These are phyloP conservation scores for Suillia variegata DNA, from an alignment of 2,888 invertebrate genomes.

Conservation along the genomic window DNA sequence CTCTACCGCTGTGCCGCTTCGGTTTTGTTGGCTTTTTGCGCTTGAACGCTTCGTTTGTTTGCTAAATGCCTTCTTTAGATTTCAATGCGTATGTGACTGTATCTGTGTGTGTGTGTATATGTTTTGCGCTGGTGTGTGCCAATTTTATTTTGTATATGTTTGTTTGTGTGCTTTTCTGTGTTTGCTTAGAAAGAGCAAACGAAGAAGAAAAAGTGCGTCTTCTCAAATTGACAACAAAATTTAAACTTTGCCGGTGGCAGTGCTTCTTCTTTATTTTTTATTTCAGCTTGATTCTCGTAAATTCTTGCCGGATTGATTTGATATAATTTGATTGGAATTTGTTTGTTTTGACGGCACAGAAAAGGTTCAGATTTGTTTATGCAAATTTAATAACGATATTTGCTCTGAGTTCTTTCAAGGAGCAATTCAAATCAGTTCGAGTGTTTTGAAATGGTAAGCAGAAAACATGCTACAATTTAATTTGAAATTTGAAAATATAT, in stretches of 20 bases:
- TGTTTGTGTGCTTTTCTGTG: too few relatives aligned
- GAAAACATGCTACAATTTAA: too few relatives aligned
- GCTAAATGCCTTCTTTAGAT: constrained; percentile 39
- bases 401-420: too few relatives aligned
- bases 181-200: neutral
- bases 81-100: neutral
- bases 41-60: constrained; percentile 52
- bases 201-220: neutral
- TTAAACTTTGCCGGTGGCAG: neutral
- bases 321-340: constrained; percentile 1
- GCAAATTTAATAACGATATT: neutral
- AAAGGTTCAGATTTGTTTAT: neutral
- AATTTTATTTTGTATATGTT: neutral
- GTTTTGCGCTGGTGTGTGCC: neutral
- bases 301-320: neutral
- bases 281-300: neutral
- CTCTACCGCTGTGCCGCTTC: constrained; percentile 33
- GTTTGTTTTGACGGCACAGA: neutral
- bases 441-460: too few relatives aligned
- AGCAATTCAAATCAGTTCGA: too few relatives aligned
- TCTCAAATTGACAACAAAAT: neutral
- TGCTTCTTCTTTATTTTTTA: neutral
- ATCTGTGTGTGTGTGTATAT: neutral
- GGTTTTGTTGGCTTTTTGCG: constrained; percentile 41
- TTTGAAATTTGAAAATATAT: too few relatives aligned